Conservation (phyloP, 92 coral and sea anemone genomes). For the Isaurus tuberculatus region DNA sequence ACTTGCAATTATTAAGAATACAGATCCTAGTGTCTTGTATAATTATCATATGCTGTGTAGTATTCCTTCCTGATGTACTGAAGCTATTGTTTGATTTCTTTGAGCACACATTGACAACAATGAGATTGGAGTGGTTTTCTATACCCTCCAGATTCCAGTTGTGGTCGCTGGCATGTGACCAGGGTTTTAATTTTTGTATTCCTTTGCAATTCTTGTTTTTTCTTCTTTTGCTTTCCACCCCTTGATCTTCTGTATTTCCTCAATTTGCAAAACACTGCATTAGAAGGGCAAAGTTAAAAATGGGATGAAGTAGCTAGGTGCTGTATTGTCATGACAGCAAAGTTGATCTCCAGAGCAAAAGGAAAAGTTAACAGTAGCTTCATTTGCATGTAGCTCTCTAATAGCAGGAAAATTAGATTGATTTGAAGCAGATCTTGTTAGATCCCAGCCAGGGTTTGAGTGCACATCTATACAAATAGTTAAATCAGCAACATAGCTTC, state of each 20-base stretch:
- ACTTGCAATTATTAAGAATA: too few species aligned
- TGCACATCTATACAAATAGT: slow-evolving; percentile 5
- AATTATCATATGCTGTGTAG: too few species aligned
- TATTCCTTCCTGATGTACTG: too few species aligned
- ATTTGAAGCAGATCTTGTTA: not conserved
- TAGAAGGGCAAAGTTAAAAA: slow-evolving; percentile 4
- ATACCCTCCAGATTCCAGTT: too few species aligned
- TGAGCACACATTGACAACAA: too few species aligned
- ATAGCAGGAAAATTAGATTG: not conserved
- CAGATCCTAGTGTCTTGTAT: too few species aligned
- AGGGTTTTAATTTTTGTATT: too few species aligned
- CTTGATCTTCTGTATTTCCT: slow-evolving; percentile 4
- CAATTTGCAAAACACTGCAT: not conserved
- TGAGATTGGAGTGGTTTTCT: too few species aligned
- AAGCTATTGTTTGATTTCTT: too few species aligned
- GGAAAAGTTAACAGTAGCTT: not conserved
- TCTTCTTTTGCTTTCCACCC: not conserved
- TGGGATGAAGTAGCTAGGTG: not conserved
- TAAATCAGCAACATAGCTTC: not conserved
- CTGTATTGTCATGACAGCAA: not conserved
- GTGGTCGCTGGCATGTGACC: too few species aligned
- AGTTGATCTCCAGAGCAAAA: not conserved
- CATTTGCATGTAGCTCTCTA: not conserved
- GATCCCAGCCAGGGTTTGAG: not conserved
- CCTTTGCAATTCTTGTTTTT: not conserved